Base-by-base conservation (phyloP, 2,888 invertebrate species). In the Lasius fuliginosus region DNA sequence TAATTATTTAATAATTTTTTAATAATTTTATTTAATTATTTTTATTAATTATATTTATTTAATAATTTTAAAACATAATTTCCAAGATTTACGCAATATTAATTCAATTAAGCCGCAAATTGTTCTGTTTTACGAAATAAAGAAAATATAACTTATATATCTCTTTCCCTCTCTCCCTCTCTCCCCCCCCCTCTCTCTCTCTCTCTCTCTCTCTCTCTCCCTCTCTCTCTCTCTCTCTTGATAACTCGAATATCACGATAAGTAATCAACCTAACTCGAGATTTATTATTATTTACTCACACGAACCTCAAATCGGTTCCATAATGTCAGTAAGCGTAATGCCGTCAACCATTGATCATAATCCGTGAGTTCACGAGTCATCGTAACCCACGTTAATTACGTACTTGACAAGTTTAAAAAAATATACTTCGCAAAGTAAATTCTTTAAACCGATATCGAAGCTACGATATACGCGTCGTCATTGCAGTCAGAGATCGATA, bases 401-500 rank as follows among this genome's bases (percentile, higher is more conserved):
- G 11, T 40, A 6, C 15, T 33, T 42, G n/a, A 15, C 12, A n/a
- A 46, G n/a, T 46, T 60, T 9, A 46, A 33, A 62, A 33, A 62
- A 75, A 33, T n/a, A 33, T 62, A 46, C n/a, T 15, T 27, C 11
- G 4, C 18, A 49, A 15, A 23, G 49, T 18, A 23, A n/a, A 8
- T 23, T 49, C 23, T 75, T 15, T 64, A 23, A 49, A 64, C 6
- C 4, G 46, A 46, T 49, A 64, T 49, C 46, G 15, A 23, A 62
- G 46, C 23, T 40, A 18, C 18, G 18, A 33, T 62, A 42, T 1
- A 4, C 56, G 3, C 40, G 3, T 65, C 56, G 40, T 56, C 53
- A 53, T 65, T 8, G 18, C 23, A 76, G 27, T 27, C 8, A 12
- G 4, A n/a, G 40, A 77, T 67, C 56, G 23, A 77, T 77, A 76